phyloP scores from a whole-genome alignment of 2,797 vertebrate genomes.

The Trematomus bernacchii region DNA sequence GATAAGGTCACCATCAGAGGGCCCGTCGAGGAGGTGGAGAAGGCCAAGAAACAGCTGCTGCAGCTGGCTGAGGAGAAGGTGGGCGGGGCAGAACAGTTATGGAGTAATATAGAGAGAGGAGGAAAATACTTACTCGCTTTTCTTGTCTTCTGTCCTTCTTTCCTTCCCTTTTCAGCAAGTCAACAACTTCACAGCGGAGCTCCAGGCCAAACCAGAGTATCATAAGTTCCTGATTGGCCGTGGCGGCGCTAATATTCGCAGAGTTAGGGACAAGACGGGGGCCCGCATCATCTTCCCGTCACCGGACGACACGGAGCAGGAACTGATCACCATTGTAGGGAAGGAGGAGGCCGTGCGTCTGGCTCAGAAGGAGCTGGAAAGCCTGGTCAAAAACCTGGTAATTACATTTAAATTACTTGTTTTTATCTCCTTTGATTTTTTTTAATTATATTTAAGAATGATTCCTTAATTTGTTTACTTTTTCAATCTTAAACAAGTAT shows the following conservation, averaged over 20 bases:
- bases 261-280: conserved; percentile 85
- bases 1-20: conserved; percentile 88
- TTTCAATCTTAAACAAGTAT: not conserved
- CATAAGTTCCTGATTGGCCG: conserved; percentile 89
- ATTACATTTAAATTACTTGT: not conserved
- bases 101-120: not conserved
- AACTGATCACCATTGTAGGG: conserved; percentile 88
- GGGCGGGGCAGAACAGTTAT: not conserved
- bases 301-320: conserved; percentile 84
- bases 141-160: not conserved
- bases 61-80: conserved; percentile 90
- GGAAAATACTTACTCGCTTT: not conserved
- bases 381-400: conserved; percentile 88
- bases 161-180: conserved; percentile 78
- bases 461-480: not conserved
- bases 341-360: conserved; percentile 85
- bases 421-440: not conserved
- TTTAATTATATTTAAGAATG: too few relatives aligned
- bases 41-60: conserved; percentile 85
- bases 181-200: conserved; percentile 85
- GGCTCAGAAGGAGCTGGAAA: conserved; percentile 86
- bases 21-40: conserved; percentile 84
- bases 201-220: conserved; percentile 87
- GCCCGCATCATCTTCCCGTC: conserved; percentile 88
- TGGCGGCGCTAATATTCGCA: conserved; percentile 86